Conservation (phyloP, 2,888 invertebrate species). For the Plemyria rubiginata region DNA sequence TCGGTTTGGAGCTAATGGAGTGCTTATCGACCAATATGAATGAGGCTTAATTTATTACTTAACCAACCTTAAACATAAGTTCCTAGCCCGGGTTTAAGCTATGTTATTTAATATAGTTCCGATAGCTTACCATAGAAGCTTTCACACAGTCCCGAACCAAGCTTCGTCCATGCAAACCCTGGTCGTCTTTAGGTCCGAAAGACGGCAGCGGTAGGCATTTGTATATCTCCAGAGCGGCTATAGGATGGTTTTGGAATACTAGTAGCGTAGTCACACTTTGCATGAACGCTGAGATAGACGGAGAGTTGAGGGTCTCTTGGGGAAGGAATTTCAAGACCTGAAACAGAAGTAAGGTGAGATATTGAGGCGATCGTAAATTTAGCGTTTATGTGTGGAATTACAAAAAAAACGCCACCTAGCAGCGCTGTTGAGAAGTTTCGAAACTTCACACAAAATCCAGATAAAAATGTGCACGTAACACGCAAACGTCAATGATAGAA, state of each 20-base stretch:
- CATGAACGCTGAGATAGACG: constrained; percentile 77
- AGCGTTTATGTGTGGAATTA: too few relatives aligned
- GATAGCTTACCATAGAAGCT: constrained; percentile 70
- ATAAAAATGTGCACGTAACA: too few relatives aligned
- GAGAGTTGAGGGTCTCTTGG: constrained; percentile 54
- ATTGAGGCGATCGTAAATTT: too few relatives aligned
- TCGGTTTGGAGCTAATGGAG: too few relatives aligned
- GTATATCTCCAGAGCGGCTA: constrained; percentile 80
- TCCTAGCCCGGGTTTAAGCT: too few relatives aligned
- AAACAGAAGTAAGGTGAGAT: constrained; percentile 34
- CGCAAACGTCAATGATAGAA: too few relatives aligned
- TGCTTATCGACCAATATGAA: too few relatives aligned
- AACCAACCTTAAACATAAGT: too few relatives aligned
- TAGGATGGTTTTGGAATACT: constrained; percentile 76
- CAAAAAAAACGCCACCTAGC: too few relatives aligned
- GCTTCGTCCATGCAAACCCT: constrained; percentile 82
- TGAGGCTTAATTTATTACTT: too few relatives aligned
- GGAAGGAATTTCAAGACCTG: constrained; percentile 70
- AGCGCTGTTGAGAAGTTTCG: too few relatives aligned
- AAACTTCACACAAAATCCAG: too few relatives aligned
- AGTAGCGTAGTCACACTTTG: constrained; percentile 81
- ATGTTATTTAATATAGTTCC: background rate
- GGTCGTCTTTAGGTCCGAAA: constrained; percentile 78
- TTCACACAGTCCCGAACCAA: constrained; percentile 86
- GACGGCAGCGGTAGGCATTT: constrained; percentile 74